Conservation (phyloP, 92 coral and sea anemone genomes). For the Siderastrea radians region DNA sequence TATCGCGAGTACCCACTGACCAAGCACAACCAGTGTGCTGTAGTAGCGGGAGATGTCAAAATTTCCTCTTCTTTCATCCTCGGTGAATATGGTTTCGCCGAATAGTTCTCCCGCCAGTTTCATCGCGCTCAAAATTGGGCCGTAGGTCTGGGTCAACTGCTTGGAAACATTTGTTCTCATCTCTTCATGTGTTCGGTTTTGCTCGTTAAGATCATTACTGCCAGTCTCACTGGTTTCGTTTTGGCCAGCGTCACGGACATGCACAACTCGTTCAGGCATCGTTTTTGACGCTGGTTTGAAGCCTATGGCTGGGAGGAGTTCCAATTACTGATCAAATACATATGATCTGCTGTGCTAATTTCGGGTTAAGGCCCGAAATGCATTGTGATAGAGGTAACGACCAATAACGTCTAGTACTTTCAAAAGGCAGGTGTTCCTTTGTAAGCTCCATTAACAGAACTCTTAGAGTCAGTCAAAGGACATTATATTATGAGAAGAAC, state of each 20-base stretch:
- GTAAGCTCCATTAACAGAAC: too few relatives aligned
- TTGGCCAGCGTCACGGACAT: background rate
- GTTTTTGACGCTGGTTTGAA: background rate
- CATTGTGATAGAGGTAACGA: too few relatives aligned
- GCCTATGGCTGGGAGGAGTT: background rate
- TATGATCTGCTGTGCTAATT: too few relatives aligned
- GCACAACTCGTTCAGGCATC: background rate
- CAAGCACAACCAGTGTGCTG: conserved; percentile 2
- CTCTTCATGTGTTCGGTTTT: background rate
- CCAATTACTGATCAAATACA: background rate
- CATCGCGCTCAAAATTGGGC: conserved; percentile 29
- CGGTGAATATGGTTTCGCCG: conserved; percentile 4
- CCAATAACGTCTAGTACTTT: too few relatives aligned
- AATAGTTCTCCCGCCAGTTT: conserved; percentile 18
- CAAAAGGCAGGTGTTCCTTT: too few relatives aligned
- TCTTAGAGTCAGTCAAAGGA: too few relatives aligned
- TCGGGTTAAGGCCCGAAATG: too few relatives aligned
- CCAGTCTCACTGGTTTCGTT: background rate
- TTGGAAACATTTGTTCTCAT: background rate
- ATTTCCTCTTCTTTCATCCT: background rate
- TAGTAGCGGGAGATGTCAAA: background rate
- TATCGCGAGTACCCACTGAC: conserved; percentile 6
- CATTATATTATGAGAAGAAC: too few relatives aligned
- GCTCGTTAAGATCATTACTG: background rate
- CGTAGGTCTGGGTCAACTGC: background rate